Evolutionary conservation across 2,797 vertebrate species (phyloP), one percentile per base, ranked within the genome.

Genomic region (Acanthopagrus latus): DNA sequence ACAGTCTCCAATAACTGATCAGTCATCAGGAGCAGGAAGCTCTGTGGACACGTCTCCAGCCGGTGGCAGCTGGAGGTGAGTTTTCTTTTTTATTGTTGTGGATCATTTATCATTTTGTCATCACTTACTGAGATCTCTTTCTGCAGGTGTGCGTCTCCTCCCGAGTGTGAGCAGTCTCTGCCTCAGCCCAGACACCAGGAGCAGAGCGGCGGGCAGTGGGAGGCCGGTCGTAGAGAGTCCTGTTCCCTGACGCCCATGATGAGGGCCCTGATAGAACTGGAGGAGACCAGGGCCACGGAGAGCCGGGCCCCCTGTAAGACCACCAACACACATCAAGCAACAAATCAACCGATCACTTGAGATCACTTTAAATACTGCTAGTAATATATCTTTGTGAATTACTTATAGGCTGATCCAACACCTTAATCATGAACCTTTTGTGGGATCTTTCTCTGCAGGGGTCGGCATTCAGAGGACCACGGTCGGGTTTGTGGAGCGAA

Each of bases 191-290:
- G 80, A 71, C 59, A 55, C 41, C 85, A 69, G 57, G 86, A 89
- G 74, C 83, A 77, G 64, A 70, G 68, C 44, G 38, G 7, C 3
- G 27, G 70, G 51, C 81, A 80, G 51, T 47, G 73, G 52, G 91
- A 95, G n/a, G 29, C 18, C 11, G 64, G 76, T 2, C 92, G 91
- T 18, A 94, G 93, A 48, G 91, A 91, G 0, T 92, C 95, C 66
- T 82, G 73, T 60, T 64, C 93, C 38, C 92, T 97, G 81, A 94
- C 95, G 12, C 97, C 97, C 3, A 90, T 98, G 88, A 94, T 98
- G 92, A 97, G 95, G 92, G 96, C 97, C 41, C 93, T 98, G 71
- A 97, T 97, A 80, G 95, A 98, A 91, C 94, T 98, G 73, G 96
- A 97, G 91, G 96, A 96, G 90, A 95, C 95, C 90, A 97, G 94